Evolutionary conservation across 2,888 invertebrate genomes (phyloP).

Genomic region (Hoplodrina ambigua): DNA sequence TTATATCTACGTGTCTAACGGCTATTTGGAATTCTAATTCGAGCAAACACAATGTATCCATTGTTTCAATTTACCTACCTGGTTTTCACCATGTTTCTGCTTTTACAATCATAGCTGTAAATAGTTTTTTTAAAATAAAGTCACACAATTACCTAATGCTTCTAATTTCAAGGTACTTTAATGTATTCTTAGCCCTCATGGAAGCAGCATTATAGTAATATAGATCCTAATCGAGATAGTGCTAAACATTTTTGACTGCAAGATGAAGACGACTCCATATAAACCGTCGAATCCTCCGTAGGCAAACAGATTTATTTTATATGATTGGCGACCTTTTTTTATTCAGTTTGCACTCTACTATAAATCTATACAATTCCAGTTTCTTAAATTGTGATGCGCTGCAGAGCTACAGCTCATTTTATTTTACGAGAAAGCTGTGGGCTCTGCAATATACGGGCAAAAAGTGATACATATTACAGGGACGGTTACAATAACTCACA

Average conservation of each 20-base stretch:
- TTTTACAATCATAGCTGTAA: constrained; percentile 7
- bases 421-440: neutral
- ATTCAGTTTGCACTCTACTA: neutral
- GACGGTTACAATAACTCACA: neutral
- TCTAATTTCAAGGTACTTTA: constrained; percentile 16
- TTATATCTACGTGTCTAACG: constrained; percentile 3
- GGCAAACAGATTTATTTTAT: neutral
- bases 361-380: neutral
- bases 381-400: neutral
- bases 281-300: neutral
- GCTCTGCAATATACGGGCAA: neutral
- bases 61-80: constrained; percentile 30
- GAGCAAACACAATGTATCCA: constrained; percentile 13
- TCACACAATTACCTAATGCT: neutral
- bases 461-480: neutral
- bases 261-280: neutral
- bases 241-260: neutral
- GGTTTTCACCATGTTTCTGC: constrained; percentile 13
- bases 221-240: neutral
- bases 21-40: constrained; percentile 34
- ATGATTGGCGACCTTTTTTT: too few species aligned
- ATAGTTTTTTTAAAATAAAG: constrained; percentile 31
- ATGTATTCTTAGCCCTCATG: neutral
- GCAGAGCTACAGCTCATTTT: neutral
- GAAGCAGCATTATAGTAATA: neutral